Conservation (phyloP, 2,113 vertebrate species). For the Nasalis larvatus region DNA sequence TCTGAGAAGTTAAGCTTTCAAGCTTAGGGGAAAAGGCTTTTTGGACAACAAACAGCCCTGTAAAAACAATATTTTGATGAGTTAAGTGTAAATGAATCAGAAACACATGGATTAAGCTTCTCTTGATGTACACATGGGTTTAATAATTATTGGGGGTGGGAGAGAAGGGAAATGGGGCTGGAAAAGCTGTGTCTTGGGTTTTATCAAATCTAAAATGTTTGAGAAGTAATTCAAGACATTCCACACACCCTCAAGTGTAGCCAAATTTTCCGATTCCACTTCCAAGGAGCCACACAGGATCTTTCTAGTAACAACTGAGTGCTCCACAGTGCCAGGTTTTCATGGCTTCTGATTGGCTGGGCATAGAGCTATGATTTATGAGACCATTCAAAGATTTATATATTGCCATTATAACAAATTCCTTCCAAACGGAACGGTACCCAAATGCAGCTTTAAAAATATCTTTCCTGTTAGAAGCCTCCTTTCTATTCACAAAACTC, state of each 20-base stretch:
- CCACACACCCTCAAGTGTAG: slow-evolving; percentile 65
- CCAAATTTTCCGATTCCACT: slow-evolving; percentile 76
- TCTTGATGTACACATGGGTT: slow-evolving; percentile 81
- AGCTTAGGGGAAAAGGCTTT: slow-evolving; percentile 67
- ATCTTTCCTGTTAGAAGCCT: slow-evolving; percentile 72
- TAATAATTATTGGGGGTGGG: slow-evolving; percentile 71
- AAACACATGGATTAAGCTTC: slow-evolving; percentile 79
- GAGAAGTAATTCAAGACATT: slow-evolving; percentile 80
- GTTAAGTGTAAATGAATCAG: slow-evolving; percentile 83
- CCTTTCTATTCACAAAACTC: slow-evolving; percentile 70
- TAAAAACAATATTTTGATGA: slow-evolving; percentile 82
- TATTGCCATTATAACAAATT: slow-evolving; percentile 77
- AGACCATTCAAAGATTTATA: slow-evolving; percentile 77
- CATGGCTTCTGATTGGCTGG: slow-evolving; percentile 64
- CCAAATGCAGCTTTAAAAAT: slow-evolving; percentile 76
- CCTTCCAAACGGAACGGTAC: slow-evolving; percentile 68
- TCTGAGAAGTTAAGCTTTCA: slow-evolving; percentile 66
- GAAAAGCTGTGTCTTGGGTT: slow-evolving; percentile 75
- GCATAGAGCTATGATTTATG: slow-evolving; percentile 61
- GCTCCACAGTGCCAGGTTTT: slow-evolving; percentile 33
- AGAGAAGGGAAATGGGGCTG: slow-evolving; percentile 27
- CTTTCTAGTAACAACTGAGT: slow-evolving; percentile 65
- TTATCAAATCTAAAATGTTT: slow-evolving; percentile 81
- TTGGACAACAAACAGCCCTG: slow-evolving; percentile 77
- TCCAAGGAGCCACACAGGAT: slow-evolving; percentile 71